A percentile compares a stretch with the other conserved stretches of the same genome.
Evolutionary conservation across 2,888 invertebrate genomes (phyloP).

Genomic region (Clivina fossor): DNA sequence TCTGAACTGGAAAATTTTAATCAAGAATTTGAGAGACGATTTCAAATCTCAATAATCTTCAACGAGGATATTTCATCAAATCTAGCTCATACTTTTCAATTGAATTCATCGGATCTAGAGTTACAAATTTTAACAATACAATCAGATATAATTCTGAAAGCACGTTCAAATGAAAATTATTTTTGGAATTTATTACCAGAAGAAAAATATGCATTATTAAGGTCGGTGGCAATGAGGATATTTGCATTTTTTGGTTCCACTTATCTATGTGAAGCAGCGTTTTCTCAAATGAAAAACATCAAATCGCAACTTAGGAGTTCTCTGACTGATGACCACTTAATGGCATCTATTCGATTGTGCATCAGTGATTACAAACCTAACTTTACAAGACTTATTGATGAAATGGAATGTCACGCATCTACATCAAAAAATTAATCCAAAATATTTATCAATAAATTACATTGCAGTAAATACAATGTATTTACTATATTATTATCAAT

Average conservation of each 20-base stretch:
- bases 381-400: constrained; percentile 31
- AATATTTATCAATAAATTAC: constrained; percentile 21
- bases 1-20: no score
- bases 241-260: constrained; percentile 36
- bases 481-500: constrained; percentile 18
- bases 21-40: no score
- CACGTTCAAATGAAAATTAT: constrained; percentile 36
- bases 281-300: constrained; percentile 36
- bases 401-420: constrained; percentile 26
- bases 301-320: constrained; percentile 35
- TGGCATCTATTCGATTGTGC: constrained; percentile 34
- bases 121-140: constrained; percentile 35
- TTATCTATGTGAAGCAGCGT: no score
- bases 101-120: constrained; percentile 35
- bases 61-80: constrained; percentile 34
- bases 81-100: constrained; percentile 35
- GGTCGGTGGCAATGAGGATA: constrained; percentile 35
- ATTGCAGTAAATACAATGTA: constrained; percentile 15
- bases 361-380: constrained; percentile 34
- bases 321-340: constrained; percentile 35
- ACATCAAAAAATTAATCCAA: constrained; percentile 28
- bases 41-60: no score
- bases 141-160: constrained; percentile 35
- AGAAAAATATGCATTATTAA: constrained; percentile 36
- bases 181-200: constrained; percentile 36